A percentile compares a stretch with the other conserved stretches of the same genome.
phyloP scores from a whole-genome alignment of 1,140 invertebrate genomes.

The Ctenoplectra terminalis region DNA sequence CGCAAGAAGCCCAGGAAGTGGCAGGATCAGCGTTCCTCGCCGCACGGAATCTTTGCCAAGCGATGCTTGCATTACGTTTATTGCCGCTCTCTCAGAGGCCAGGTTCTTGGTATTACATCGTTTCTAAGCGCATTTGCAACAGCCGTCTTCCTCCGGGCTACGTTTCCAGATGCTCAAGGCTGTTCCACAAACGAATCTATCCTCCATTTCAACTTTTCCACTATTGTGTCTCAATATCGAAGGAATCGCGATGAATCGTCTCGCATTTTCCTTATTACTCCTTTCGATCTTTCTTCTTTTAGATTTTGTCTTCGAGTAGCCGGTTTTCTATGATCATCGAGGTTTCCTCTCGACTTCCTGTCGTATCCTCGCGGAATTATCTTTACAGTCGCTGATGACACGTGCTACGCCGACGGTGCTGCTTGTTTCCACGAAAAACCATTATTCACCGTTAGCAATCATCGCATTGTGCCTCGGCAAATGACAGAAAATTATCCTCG shows the following conservation, averaged over 20 bases:
- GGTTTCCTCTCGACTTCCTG: neutral
- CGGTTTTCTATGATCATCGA: slow-evolving; percentile 1
- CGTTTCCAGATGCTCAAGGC: slow-evolving; percentile 27
- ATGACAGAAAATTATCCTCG: slow-evolving; percentile 59
- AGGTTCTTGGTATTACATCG: slow-evolving; percentile 64
- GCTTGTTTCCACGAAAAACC: slow-evolving; percentile 45
- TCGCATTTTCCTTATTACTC: neutral
- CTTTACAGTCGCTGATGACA: slow-evolving; percentile 52
- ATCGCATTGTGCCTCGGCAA: slow-evolving; percentile 42
- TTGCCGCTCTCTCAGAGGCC: slow-evolving; percentile 55
- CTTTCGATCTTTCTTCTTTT: neutral
- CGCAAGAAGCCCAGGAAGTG: slow-evolving; percentile 50
- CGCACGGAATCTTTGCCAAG: slow-evolving; percentile 55
- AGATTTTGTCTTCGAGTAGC: too few relatives aligned
- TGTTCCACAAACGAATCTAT: slow-evolving; percentile 38
- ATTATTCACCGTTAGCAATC: slow-evolving; percentile 55
- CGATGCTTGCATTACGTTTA: slow-evolving; percentile 72
- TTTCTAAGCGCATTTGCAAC: slow-evolving; percentile 72
- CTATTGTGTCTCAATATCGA: neutral
- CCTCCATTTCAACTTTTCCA: slow-evolving; percentile 3
- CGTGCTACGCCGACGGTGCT: slow-evolving; percentile 38
- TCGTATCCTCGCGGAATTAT: slow-evolving; percentile 47
- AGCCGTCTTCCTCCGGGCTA: slow-evolving; percentile 38
- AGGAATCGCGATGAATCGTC: too few relatives aligned
- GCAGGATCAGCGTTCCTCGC: slow-evolving; percentile 48